Evolutionary conservation across 2,797 vertebrate genomes (phyloP), one percentile per base, ranked within the genome.

Genomic region (Neoniphon sammara): DNA sequence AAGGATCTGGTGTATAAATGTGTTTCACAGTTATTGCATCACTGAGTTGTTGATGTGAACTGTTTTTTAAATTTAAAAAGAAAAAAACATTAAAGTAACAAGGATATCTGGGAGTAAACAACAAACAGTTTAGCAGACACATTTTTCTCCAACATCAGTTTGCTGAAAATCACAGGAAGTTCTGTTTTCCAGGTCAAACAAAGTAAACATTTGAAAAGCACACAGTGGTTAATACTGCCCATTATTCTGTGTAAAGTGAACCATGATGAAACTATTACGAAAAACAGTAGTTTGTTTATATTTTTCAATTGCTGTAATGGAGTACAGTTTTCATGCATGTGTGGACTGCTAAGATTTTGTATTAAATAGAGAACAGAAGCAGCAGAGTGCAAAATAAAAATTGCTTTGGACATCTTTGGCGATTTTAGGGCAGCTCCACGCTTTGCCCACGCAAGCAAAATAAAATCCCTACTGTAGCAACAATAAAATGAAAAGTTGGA

Each of bases 11-110:
- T 65, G 34, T 49, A 2, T 11, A 73, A 49, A 44, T 31, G 44
- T 25, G 55, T 77, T 86, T 83, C 74, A 82, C 25, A 50, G 53
- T 21, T 52, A 58, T 82, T 89, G 64, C 82, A 82, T 89, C 82
- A 84, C 42, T 10, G 36, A 52, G 18, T 36, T 53, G 6, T 36
- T 73, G 36, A 3, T 8, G 27, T 56, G 31, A 27, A 39, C 36
- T 39, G 11, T 34, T 34, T 34, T 34, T 34, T 34, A 2, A 34
- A 6, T 34, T 27, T 27, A 18, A 56, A 61, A 14, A 21, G n/a
- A 20, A 14, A 3, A 44, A 67, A 36, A 70, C 20, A 34, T 15
- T 17, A 46, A 46, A 15, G 4, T 46, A 46, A 46, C 42, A 46
- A 46, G 42, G 42, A 46, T 46, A 14, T 46, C 31, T 34, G 5